A percentile compares a stretch with the other conserved stretches of the same genome.
Evolutionary conservation across 2,113 vertebrate species (phyloP).

Genomic region (Podilymbus podiceps): DNA sequence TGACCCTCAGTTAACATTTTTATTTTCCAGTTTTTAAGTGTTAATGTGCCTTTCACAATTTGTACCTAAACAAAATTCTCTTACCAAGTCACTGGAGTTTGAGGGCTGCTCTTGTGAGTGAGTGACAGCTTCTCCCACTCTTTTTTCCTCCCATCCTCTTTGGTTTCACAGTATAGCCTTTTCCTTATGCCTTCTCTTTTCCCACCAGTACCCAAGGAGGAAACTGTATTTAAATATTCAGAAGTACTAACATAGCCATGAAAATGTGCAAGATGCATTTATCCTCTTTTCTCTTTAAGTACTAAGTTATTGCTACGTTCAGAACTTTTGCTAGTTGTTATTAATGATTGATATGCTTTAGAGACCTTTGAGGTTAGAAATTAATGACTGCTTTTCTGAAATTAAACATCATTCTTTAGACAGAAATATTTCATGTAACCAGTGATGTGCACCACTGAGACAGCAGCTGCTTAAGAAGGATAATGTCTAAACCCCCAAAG

Average conservation of each 20-base stretch:
- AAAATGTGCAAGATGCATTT: background rate
- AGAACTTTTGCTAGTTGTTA: background rate
- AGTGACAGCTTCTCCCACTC: background rate
- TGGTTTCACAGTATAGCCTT: background rate
- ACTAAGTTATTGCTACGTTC: background rate
- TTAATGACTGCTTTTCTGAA: slow-evolving; percentile 15
- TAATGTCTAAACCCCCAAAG: background rate
- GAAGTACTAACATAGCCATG: background rate
- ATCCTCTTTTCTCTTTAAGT: background rate
- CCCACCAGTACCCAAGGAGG: background rate
- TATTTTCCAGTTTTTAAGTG: background rate
- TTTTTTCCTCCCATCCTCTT: background rate
- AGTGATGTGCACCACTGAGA: background rate
- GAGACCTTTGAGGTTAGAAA: background rate
- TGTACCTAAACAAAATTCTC: background rate
- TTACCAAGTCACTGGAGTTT: background rate
- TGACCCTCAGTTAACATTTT: accelerated
- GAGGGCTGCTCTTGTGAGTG: background rate
- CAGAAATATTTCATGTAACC: background rate
- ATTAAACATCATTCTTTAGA: background rate
- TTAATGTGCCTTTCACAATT: background rate
- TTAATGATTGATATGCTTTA: background rate
- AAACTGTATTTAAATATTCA: background rate
- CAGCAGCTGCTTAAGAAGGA: background rate
- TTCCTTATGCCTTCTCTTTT: background rate